Base-by-base conservation (phyloP, 1,140 invertebrate species). In the Megalonaias nervosa region DNA sequence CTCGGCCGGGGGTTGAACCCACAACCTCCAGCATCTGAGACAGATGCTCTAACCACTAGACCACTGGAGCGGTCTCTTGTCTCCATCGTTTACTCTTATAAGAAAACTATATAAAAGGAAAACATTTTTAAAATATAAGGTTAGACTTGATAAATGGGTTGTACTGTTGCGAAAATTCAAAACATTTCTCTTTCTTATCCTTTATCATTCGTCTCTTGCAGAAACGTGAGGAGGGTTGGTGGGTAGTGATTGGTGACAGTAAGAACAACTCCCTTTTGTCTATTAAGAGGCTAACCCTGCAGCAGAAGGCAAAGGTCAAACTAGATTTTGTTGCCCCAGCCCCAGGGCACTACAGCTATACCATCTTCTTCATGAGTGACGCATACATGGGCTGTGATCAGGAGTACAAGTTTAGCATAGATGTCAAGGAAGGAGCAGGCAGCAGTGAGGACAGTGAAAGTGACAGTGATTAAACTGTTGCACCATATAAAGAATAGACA, bases 181-280 rank as follows among this genome's bases (percentile, higher is more conserved):
- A 48, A 48, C 6, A 11, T 48, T 48, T 48, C n/a, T 75, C 65
- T 14, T 60, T 77, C 57, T 71, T 15, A 1, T 72, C 65, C 19
- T 56, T 6, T 19, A 48, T 60, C 23, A 64, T 74, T 66, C 75
- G 80, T 72, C 57, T 70, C 5, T 84, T 79, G 57, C 77, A 89
- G 93, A 98, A 98, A 94, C 94, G 98, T 67, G 98, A 99, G 91
- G 98, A 99, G 92, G 97, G 98, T 60, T 99, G 99, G 98, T 99
- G 99, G 98, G 96, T 99, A 11, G 98, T 99, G 21, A 97, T 99
- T 86, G 98, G 98, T 1, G 98, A 99, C 91, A 96, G 97, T 0
- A 97, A 96, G 87, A 94, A 93, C 2, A 99, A 99, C 91, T 97
- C 97, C 0, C 91, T 99, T 19, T 93, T 99, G 1, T 99, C 97